Conservation (phyloP, 2,113 vertebrate species). For the Aptenodytes patagonicus region DNA sequence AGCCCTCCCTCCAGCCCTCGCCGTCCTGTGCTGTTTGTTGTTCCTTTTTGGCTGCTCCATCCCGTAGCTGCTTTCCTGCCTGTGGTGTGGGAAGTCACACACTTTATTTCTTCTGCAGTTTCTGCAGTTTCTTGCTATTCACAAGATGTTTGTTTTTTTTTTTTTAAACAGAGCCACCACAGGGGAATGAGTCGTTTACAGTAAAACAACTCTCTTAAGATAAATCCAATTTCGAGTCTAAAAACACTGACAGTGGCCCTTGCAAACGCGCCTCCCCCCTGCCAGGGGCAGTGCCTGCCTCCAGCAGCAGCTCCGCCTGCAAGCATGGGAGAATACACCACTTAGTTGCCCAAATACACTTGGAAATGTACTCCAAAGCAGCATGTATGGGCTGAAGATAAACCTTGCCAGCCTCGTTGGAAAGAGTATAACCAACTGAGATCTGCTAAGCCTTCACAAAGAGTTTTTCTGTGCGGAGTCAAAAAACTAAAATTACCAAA, state of each 20-base stretch:
- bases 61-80: not conserved
- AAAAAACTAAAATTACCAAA: not conserved
- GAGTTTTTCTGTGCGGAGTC: not conserved
- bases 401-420: not conserved
- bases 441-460: not conserved
- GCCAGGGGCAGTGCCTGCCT: not conserved
- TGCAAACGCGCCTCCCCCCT: not conserved
- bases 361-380: accelerated
- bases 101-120: not conserved
- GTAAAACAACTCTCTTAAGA: not conserved
- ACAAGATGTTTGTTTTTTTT: not conserved
- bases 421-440: not conserved
- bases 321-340: accelerated
- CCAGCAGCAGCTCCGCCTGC: not conserved
- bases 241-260: accelerated
- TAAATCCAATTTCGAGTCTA: not conserved
- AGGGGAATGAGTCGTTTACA: not conserved
- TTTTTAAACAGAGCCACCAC: not conserved
- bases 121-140: not conserved
- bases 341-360: accelerated
- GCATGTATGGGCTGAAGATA: accelerated
- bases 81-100: accelerated
- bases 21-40: too few species aligned
- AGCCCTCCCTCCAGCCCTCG: too few species aligned
- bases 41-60: not conserved